Evolutionary conservation across 35 echinoderm and acorn worm species (phyloP).

Genomic region (Strongylocentrotus purpuratus): DNA sequence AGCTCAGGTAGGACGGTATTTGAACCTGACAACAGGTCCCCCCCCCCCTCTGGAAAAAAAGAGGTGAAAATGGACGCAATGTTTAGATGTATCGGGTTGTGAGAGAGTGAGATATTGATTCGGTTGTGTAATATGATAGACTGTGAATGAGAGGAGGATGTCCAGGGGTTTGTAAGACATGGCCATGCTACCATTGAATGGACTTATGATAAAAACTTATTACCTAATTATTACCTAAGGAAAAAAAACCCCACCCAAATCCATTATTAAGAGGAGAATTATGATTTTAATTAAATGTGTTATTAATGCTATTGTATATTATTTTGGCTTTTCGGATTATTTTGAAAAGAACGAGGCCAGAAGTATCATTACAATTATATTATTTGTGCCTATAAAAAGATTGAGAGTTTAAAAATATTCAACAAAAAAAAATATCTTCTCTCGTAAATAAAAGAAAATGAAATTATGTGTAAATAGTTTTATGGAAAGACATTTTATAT

Average conservation of each 20-base stretch:
- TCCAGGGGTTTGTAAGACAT: not conserved
- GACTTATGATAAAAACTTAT: not conserved
- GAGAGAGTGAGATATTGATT: not conserved
- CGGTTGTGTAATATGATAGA: not conserved
- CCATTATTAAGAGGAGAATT: not conserved
- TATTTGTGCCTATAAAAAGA: no score
- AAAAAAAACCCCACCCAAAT: not conserved
- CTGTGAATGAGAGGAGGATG: not conserved
- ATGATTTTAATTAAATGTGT: not conserved
- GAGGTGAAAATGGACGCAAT: not conserved
- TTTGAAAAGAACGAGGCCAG: no score
- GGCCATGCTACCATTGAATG: not conserved
- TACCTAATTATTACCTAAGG: not conserved
- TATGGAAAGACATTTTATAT: no score
- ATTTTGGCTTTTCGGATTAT: no score
- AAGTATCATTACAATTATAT: no score
- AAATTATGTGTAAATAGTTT: no score
- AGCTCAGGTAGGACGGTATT: not conserved
- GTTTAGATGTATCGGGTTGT: not conserved
- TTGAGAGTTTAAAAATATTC: no score
- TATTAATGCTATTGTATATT: no score
- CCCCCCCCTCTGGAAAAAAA: not conserved
- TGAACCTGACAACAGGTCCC: not conserved
- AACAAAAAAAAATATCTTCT: no score
- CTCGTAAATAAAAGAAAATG: no score